Percentiles rank a stretch among this genome's conserved stretches.
phyloP scores from a whole-genome alignment of 2,888 invertebrate genomes.

The Neoaliturus tenellus region DNA sequence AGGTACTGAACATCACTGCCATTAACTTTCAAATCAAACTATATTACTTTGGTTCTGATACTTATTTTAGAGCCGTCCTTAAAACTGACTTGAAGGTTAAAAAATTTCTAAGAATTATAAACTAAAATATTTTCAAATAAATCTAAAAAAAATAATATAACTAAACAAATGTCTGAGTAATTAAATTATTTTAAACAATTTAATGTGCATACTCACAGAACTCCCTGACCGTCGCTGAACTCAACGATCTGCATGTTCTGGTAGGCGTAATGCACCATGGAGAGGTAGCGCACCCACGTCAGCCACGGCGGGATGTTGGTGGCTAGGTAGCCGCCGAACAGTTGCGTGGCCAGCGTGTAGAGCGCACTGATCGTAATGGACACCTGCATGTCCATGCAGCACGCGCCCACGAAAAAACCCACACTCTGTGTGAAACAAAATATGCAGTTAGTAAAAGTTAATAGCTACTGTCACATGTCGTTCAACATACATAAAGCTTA shows the following conservation, averaged over 20 bases:
- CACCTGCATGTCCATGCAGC: slow-evolving; percentile 85
- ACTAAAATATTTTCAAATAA: too few species aligned
- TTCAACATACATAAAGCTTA: too few species aligned
- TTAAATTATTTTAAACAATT: too few species aligned
- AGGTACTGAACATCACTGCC: too few species aligned
- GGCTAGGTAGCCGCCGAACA: slow-evolving; percentile 85
- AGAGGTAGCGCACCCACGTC: slow-evolving; percentile 84
- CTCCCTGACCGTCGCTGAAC: slow-evolving; percentile 81
- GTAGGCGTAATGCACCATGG: slow-evolving; percentile 88
- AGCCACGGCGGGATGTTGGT: slow-evolving; percentile 84
- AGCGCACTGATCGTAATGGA: slow-evolving; percentile 86
- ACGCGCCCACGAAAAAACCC: slow-evolving; percentile 87
- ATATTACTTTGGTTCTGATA: too few species aligned
- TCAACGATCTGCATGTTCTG: slow-evolving; percentile 89
- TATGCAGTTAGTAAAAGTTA: too few species aligned
- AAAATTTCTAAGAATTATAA: too few species aligned
- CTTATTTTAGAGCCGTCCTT: too few species aligned
- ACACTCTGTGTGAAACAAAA: slow-evolving; percentile 79
- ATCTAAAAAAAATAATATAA: neutral
- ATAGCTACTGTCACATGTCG: too few species aligned
- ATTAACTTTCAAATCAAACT: too few species aligned
- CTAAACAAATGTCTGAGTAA: too few species aligned
- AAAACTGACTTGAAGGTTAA: too few species aligned
- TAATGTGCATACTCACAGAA: slow-evolving; percentile 78
- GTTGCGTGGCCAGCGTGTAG: slow-evolving; percentile 85